Evolutionary conservation across 2,797 vertebrate species (phyloP).

Genomic region (Gambusia yucatana): DNA sequence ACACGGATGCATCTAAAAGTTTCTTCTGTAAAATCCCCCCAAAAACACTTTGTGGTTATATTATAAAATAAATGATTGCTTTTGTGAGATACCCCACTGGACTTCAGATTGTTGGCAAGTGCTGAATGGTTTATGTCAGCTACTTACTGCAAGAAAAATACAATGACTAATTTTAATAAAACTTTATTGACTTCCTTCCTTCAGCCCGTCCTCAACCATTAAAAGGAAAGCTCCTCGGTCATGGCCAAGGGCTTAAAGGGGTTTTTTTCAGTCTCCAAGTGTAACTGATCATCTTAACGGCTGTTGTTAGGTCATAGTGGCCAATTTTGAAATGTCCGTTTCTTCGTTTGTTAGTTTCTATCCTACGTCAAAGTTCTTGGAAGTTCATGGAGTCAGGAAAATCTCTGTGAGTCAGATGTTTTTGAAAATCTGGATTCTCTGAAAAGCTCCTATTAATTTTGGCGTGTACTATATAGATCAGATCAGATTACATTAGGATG

Average conservation of each 20-base stretch:
- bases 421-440: not conserved
- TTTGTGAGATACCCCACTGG: not conserved
- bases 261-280: not conserved
- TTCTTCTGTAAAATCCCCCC: not conserved
- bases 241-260: not conserved
- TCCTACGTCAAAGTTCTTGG: not conserved
- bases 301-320: not conserved
- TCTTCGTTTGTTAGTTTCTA: not conserved
- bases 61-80: not conserved
- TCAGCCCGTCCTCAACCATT: not conserved
- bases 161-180: constrained; percentile 27
- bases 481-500: not conserved
- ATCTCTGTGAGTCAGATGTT: not conserved
- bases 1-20: no score
- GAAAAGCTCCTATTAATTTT: not conserved
- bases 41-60: not conserved
- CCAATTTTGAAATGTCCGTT: not conserved
- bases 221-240: not conserved
- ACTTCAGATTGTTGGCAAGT: not conserved
- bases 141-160: constrained; percentile 14
- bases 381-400: not conserved
- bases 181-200: constrained; percentile 13
- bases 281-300: not conserved
- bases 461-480: not conserved
- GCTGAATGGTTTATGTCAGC: constrained; percentile 3